Conservation (phyloP, 2,113 vertebrate genomes). For the Halichoeres trimaculatus region DNA sequence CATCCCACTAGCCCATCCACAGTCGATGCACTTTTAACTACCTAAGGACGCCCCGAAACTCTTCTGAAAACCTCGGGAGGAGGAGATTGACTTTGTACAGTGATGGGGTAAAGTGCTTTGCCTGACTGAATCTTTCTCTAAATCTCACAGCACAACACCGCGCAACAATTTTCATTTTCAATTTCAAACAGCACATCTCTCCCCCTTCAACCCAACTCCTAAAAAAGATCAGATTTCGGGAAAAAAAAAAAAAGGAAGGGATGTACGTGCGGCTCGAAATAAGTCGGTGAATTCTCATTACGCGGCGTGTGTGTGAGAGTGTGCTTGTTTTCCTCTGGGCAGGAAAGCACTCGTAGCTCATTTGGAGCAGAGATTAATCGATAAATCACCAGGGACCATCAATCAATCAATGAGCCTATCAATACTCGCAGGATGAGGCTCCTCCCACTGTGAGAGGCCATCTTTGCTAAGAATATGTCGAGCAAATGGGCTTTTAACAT, state of each 20-base stretch:
- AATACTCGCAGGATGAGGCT: slow-evolving; percentile 55
- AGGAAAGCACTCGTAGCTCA: slow-evolving; percentile 70
- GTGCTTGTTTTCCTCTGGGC: slow-evolving; percentile 60
- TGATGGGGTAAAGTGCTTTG: slow-evolving; percentile 52
- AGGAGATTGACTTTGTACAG: slow-evolving; percentile 69
- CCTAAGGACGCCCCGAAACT: slow-evolving; percentile 66
- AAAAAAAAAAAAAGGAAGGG: slow-evolving; percentile 9
- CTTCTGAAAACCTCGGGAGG: slow-evolving; percentile 58
- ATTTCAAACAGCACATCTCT: slow-evolving; percentile 38
- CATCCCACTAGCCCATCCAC: slow-evolving; percentile 67
- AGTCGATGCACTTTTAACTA: slow-evolving; percentile 78
- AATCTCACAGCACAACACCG: slow-evolving; percentile 61
- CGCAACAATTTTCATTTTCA: slow-evolving; percentile 69
- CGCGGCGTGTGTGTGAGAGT: slow-evolving; percentile 26
- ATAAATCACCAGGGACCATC: slow-evolving; percentile 70
- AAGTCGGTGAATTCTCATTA: slow-evolving; percentile 64
- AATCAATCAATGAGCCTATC: slow-evolving; percentile 78
- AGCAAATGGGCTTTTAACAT: slow-evolving; percentile 79
- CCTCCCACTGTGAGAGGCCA: slow-evolving; percentile 62
- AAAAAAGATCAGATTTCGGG: slow-evolving; percentile 14
- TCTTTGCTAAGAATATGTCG: slow-evolving; percentile 63
- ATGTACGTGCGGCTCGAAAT: slow-evolving; percentile 22
- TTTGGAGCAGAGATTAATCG: slow-evolving; percentile 68
- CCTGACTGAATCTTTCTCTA: slow-evolving; percentile 61
- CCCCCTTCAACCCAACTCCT: neutral